Evolutionary conservation across 1,140 invertebrate species (phyloP).

Genomic region (Neodiprion lecontei): DNA sequence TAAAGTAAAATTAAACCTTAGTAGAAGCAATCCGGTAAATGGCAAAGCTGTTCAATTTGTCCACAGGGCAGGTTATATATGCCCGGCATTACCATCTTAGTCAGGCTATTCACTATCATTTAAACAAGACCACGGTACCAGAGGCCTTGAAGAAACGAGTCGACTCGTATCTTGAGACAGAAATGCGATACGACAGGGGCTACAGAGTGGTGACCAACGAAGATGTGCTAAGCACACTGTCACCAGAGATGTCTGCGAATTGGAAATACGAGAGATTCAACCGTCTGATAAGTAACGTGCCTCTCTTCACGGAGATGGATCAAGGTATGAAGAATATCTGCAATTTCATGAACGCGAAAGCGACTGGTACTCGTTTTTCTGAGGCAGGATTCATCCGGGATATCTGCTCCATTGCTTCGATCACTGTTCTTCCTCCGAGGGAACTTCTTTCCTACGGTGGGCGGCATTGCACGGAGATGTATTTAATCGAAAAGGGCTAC

Average conservation of each 20-base stretch:
- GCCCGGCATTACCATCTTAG: background rate
- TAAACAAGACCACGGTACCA: conserved; percentile 3
- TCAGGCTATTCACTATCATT: background rate
- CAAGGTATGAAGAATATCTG: background rate
- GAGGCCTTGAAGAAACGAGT: background rate
- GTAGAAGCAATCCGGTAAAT: too few relatives aligned
- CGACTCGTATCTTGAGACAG: background rate
- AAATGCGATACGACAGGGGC: background rate
- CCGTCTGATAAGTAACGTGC: background rate
- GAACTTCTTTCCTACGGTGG: conserved; percentile 57
- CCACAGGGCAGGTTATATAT: background rate
- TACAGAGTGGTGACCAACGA: background rate
- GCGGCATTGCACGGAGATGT: conserved; percentile 57
- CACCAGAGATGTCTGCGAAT: background rate
- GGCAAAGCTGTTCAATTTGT: too few relatives aligned
- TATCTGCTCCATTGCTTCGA: background rate
- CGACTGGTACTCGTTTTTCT: background rate
- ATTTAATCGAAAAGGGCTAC: conserved; percentile 57
- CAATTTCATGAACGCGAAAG: background rate
- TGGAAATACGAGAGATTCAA: conserved; percentile 3
- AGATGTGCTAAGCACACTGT: background rate
- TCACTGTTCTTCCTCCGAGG: conserved; percentile 43
- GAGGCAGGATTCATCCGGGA: background rate
- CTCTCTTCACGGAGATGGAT: background rate
- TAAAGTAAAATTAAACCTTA: background rate